Evolutionary conservation across 2,113 vertebrate species (phyloP).

Genomic region (Amphiprion percula): DNA sequence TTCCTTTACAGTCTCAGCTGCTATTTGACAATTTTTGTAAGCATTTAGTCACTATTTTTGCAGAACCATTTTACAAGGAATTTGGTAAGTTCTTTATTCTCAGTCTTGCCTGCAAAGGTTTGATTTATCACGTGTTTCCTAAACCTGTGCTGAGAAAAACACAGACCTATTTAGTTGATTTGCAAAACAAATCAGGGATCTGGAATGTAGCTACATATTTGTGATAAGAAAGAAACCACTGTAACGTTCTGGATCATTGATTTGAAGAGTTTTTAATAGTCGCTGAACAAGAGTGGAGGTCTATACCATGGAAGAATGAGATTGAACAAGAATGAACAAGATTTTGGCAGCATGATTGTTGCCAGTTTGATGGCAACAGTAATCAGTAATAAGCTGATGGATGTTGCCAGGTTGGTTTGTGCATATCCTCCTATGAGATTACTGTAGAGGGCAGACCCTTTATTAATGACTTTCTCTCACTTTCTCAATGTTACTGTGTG

Average conservation of each 20-base stretch:
- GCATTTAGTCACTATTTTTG: too few relatives aligned
- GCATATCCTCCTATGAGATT: not conserved
- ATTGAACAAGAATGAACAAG: not conserved
- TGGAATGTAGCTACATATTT: too few relatives aligned
- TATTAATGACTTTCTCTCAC: slow-evolving; percentile 2
- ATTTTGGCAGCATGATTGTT: not conserved
- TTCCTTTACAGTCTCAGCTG: too few relatives aligned
- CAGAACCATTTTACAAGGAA: too few relatives aligned
- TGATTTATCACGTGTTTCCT: too few relatives aligned
- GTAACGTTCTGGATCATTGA: not conserved
- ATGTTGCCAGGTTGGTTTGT: not conserved
- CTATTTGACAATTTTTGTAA: too few relatives aligned
- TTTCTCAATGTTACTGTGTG: not conserved
- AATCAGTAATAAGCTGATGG: not conserved
- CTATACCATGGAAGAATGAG: not conserved
- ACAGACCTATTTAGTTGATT: too few relatives aligned
- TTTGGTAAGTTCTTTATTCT: too few relatives aligned
- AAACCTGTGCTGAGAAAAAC: too few relatives aligned
- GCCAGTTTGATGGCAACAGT: not conserved
- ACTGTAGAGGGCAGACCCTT: not conserved
- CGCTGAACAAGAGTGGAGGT: not conserved
- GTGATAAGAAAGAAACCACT: not conserved
- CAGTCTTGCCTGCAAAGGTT: too few relatives aligned
- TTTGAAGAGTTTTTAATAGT: not conserved
- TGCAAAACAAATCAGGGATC: too few relatives aligned